phyloP scores from a whole-genome alignment of 2,888 invertebrate species.

The Achlya flavicornis region DNA sequence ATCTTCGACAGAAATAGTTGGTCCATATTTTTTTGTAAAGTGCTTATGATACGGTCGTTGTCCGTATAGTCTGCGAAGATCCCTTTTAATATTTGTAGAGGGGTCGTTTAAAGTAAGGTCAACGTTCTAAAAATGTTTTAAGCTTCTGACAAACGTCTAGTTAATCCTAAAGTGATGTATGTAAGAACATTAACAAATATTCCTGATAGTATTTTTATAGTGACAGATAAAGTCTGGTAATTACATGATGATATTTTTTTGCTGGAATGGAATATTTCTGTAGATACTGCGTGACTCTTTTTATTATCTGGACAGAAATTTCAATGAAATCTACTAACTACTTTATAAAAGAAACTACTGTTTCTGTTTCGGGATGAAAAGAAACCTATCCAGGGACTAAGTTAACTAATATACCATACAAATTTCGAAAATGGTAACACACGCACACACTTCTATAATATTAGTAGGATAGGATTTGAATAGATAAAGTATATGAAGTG shows the following conservation, averaged over 20 bases:
- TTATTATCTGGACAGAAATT: not conserved
- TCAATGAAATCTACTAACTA: no score
- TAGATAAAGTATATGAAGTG: no score
- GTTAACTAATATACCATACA: no score
- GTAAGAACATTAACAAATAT: not conserved
- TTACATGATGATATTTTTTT: constrained; percentile 1
- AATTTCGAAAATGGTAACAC: no score
- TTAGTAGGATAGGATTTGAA: no score
- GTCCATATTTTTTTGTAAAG: not conserved
- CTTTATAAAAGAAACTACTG: no score
- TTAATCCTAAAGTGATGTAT: constrained; percentile 18
- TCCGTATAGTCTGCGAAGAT: constrained; percentile 33
- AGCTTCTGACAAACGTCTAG: constrained; percentile 22
- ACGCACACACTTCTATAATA: no score
- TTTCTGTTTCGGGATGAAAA: no score
- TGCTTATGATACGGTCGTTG: not conserved
- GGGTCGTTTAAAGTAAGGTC: constrained; percentile 43
- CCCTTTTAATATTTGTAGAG: constrained; percentile 36
- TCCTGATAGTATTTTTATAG: not conserved
- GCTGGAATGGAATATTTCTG: no score
- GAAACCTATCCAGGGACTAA: no score
- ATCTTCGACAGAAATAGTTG: not conserved
- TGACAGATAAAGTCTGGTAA: not conserved
- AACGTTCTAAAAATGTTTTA: constrained; percentile 36
- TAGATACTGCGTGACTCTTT: no score